Conservation (phyloP, 2,797 vertebrate genomes). For the Orestias chungarensis region DNA sequence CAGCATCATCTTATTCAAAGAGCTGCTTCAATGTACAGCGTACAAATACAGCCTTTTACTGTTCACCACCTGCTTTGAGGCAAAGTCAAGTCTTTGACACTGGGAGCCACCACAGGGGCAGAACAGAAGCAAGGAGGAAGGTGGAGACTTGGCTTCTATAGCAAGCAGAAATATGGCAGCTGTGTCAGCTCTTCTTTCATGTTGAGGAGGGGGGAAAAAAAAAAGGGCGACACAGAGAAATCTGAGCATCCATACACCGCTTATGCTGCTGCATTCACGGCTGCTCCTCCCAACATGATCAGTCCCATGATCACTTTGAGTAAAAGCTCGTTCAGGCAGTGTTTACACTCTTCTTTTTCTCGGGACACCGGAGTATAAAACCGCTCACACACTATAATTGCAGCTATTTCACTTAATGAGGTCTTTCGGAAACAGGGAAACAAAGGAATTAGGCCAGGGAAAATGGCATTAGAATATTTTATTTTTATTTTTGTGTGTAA, state of each 20-base stretch:
- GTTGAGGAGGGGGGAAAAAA: neutral
- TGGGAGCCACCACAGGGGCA: slow-evolving; percentile 24
- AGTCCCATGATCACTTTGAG: neutral
- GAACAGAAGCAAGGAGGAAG: slow-evolving; percentile 19
- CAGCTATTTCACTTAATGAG: slow-evolving; percentile 22
- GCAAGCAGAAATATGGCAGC: slow-evolving; percentile 43
- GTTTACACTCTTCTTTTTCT: slow-evolving; percentile 7
- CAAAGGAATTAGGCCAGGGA: slow-evolving; percentile 23
- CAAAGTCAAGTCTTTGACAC: slow-evolving; percentile 47
- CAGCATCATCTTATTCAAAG: slow-evolving; percentile 43
- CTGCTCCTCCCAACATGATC: slow-evolving; percentile 11
- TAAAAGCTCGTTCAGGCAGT: neutral
- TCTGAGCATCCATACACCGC: neutral
- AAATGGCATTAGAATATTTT: slow-evolving; percentile 8
- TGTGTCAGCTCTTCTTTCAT: slow-evolving; percentile 33
- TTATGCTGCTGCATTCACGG: neutral
- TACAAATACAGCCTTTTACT: slow-evolving; percentile 23
- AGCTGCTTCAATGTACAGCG: slow-evolving; percentile 26
- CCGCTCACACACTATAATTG: slow-evolving; percentile 11
- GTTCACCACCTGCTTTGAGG: slow-evolving; percentile 51
- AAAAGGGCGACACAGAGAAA: slow-evolving; percentile 14
- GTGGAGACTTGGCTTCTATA: slow-evolving; percentile 21
- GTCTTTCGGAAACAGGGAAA: slow-evolving; percentile 13
- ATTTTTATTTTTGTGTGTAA: slow-evolving; percentile 5
- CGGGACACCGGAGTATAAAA: slow-evolving; percentile 5